Base-by-base conservation (phyloP, 2,797 vertebrate species). In the Lacerta bilineata region DNA sequence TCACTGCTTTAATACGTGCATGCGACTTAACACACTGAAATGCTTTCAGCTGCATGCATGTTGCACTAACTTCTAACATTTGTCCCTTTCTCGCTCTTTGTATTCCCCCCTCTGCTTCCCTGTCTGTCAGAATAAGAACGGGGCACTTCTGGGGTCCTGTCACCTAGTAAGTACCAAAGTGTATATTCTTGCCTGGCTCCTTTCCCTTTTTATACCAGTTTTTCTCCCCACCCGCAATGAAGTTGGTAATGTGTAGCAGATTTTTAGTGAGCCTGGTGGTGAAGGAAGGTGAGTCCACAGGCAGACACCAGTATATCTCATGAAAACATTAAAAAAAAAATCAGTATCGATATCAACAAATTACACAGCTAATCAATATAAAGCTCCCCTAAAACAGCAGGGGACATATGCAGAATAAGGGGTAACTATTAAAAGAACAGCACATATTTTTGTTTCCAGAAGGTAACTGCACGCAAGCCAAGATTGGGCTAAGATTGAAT, bases 101-200 rank as follows among this genome's bases (percentile, higher is more conserved):
- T 97, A 76, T 96, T 92, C 95, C 96, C 94, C 96, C 96, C 92
- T 96, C 94, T 93, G 96, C 93, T 96, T 96, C 94, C 96, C 93
- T 97, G 95, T 98, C 96, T 97, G 96, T 98, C 98, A 99, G 98
- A 98, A 98, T 99, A 98, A 98, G 98, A 97, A 98, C 95, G 97
- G 98, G 98, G 93, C 97, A 98, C 92, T 97, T 98, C 96, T 98
- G 98, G 98, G 98, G 98, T 98, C 98, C 98, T 97, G 97, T 99
- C 97, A 97, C 98, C 97, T 98, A 98, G 98, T 99, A 99, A 99
- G 98, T 99, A 98, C 92, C 61, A 3, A 83, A 82, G 85, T n/a
- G 91, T 66, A 83, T n/a, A 27, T n/a, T 72, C 59, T 81, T 89
- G 59, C 20, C 87, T 86, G 71, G 20, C 76, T 71, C 29, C 68